phyloP scores from a whole-genome alignment of 2,113 vertebrate species.

The Macquaria australasica region DNA sequence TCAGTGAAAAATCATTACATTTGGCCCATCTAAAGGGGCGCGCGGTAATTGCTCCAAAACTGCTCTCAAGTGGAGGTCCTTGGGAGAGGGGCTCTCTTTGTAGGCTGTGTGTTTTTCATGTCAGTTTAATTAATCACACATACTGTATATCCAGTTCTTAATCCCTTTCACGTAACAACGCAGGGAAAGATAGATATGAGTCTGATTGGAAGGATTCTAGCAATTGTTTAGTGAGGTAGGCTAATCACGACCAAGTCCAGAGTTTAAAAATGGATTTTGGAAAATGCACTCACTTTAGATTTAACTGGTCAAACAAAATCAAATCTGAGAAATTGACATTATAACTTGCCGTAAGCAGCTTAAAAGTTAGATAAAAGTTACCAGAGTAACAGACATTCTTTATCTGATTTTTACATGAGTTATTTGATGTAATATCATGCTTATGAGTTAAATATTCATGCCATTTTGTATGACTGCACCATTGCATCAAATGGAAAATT shows the following conservation, averaged over 20 bases:
- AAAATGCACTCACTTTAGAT: constrained; percentile 11
- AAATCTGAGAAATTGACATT: not conserved
- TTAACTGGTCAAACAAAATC: constrained; percentile 22
- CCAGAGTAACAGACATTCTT: not conserved
- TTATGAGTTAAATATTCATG: not conserved
- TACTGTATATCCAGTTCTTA: constrained; percentile 46
- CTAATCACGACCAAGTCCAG: not conserved
- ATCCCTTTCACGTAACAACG: constrained; percentile 41
- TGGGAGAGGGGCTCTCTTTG: constrained; percentile 67
- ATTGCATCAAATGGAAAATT: constrained; percentile 26
- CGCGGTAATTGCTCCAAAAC: constrained; percentile 75
- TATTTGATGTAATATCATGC: not conserved
- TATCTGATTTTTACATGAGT: not conserved
- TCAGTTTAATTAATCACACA: constrained; percentile 78
- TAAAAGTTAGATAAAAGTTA: not conserved
- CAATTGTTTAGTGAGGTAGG: not conserved
- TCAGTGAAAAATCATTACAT: constrained; percentile 79
- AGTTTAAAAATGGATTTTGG: constrained; percentile 19
- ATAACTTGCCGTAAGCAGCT: not conserved
- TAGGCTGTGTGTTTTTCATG: constrained; percentile 68
- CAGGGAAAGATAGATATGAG: not conserved
- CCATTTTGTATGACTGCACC: constrained; percentile 7
- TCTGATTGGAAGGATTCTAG: constrained; percentile 15
- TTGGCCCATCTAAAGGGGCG: constrained; percentile 65
- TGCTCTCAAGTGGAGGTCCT: constrained; percentile 69